A percentile compares a stretch with the other conserved stretches of the same genome.
Evolutionary conservation across 2,888 invertebrate genomes (phyloP).

Genomic region (Cantharis rustica): DNA sequence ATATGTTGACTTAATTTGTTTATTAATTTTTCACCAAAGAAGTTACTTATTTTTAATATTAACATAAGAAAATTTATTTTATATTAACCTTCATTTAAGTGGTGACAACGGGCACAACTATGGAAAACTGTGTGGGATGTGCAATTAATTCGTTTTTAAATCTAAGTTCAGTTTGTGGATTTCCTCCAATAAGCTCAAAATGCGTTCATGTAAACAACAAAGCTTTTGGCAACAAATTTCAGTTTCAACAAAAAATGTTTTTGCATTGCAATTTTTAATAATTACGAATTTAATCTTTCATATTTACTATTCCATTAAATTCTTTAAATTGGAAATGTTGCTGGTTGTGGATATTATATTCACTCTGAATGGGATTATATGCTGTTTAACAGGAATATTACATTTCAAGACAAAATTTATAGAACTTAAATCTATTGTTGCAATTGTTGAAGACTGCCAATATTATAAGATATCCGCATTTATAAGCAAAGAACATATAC

Average conservation of each 20-base stretch:
- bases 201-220: background rate
- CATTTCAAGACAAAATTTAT: background rate
- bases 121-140: background rate
- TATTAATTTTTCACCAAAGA: too few species aligned
- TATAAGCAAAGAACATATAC: background rate
- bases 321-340: background rate
- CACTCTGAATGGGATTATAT: background rate
- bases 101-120: background rate
- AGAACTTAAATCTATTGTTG: background rate
- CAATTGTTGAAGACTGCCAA: background rate
- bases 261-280: background rate
- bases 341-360: background rate
- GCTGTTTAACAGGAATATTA: background rate
- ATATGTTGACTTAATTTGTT: too few species aligned
- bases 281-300: background rate
- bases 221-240: background rate
- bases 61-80: too few species aligned
- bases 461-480: background rate
- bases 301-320: background rate
- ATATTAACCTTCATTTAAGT: background rate
- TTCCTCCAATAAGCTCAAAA: background rate
- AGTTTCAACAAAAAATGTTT: background rate
- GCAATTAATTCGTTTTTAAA: background rate
- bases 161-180: background rate
- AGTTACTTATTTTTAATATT: too few species aligned